phyloP scores from a whole-genome alignment of 2,888 invertebrate species.

The Kuschelorhynchus macadamiae region DNA sequence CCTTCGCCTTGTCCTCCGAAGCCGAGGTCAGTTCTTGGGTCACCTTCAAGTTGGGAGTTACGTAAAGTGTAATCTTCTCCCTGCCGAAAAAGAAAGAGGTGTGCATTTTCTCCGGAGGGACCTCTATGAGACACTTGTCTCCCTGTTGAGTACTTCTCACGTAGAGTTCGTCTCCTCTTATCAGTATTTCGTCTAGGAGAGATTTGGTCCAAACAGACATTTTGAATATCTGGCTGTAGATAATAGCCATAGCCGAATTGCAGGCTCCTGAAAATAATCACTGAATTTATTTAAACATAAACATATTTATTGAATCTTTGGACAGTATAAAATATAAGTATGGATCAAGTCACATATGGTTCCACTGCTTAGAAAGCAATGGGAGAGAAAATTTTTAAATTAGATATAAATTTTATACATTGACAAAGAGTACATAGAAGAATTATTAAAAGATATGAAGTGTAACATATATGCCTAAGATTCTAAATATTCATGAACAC shows the following conservation, averaged over 20 bases:
- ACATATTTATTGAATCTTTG: no score
- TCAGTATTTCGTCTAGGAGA: constrained; percentile 72
- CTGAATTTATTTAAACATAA: not conserved
- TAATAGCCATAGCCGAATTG: constrained; percentile 73
- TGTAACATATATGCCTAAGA: no score
- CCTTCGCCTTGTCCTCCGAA: constrained; percentile 52
- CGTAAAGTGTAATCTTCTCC: constrained; percentile 58
- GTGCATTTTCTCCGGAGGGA: constrained; percentile 59
- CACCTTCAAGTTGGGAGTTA: constrained; percentile 55
- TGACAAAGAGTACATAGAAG: no score
- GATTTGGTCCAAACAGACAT: constrained; percentile 74
- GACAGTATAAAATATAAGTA: no score
- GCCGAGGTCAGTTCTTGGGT: constrained; percentile 44
- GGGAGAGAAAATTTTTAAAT: no score
- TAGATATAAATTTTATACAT: no score
- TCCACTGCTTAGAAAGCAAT: no score
- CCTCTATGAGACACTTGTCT: constrained; percentile 53
- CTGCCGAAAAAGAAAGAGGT: constrained; percentile 59
- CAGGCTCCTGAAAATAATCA: constrained; percentile 65
- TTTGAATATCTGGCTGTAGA: constrained; percentile 71
- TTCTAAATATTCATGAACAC: no score
- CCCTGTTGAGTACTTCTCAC: constrained; percentile 57
- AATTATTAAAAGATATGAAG: no score
- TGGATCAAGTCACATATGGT: no score
- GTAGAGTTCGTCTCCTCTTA: constrained; percentile 72